Evolutionary conservation across 2,888 invertebrate genomes (phyloP).

Genomic region (Phortica okadai): DNA sequence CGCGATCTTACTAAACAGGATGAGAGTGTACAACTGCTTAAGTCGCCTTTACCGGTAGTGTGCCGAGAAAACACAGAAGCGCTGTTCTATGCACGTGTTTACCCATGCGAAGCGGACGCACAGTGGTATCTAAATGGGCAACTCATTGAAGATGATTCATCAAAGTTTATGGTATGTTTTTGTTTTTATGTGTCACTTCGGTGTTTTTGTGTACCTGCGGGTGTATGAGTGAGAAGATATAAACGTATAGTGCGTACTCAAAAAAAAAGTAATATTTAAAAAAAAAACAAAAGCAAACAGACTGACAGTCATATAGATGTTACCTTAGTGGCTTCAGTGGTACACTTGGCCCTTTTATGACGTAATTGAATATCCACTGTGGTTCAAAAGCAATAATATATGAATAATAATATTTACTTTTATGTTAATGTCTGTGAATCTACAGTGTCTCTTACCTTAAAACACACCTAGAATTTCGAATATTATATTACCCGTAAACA

Average conservation of each 20-base stretch:
- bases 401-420: not conserved
- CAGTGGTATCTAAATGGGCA: conserved; percentile 77
- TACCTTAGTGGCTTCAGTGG: conserved; percentile 4
- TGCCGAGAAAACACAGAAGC: conserved; percentile 77
- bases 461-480: too few species aligned
- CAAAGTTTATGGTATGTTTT: conserved; percentile 74
- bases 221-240: not conserved
- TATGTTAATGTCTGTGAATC: not conserved
- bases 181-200: not conserved
- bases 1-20: conserved; percentile 75
- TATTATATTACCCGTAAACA: not conserved
- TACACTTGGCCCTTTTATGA: conserved; percentile 31
- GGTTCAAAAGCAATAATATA: not conserved
- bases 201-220: not conserved
- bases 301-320: not conserved
- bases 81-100: conserved; percentile 79
- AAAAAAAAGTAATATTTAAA: not conserved
- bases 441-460: not conserved
- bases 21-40: conserved; percentile 77
- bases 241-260: conserved; percentile 1
- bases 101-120: conserved; percentile 74
- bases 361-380: conserved; percentile 31
- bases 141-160: conserved; percentile 73
- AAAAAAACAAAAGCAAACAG: not conserved
- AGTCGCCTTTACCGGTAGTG: conserved; percentile 78